phyloP scores from a whole-genome alignment of 2,797 vertebrate genomes.

The Macrochelys suwanniensis region DNA sequence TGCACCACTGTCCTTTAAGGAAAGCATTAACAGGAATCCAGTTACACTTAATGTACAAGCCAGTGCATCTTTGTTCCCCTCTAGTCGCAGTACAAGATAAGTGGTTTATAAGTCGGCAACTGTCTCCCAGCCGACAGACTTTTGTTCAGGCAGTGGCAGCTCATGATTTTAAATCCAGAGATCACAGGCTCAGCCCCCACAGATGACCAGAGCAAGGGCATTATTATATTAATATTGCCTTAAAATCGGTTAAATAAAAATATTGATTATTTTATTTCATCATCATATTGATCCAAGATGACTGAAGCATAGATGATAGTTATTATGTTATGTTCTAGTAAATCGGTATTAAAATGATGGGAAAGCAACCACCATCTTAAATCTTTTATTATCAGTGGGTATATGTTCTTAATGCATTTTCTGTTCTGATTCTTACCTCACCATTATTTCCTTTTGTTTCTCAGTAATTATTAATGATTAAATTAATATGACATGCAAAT shows the following conservation, averaged over 20 bases:
- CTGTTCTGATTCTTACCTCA: conserved; percentile 11
- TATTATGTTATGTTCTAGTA: conserved; percentile 13
- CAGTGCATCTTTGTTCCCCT: not conserved
- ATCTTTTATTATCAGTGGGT: conserved; percentile 18
- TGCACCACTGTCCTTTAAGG: no score
- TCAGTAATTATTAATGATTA: conserved; percentile 28
- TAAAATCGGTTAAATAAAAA: conserved; percentile 16
- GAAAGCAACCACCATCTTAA: conserved; percentile 34
- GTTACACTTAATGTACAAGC: no score
- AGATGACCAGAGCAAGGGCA: not conserved
- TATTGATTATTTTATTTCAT: not conserved
- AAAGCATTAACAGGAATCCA: no score
- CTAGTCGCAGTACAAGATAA: not conserved
- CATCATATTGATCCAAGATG: not conserved
- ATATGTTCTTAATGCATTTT: conserved; percentile 35
- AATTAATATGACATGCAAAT: conserved; percentile 36
- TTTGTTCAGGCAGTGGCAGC: not conserved
- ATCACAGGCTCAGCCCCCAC: no score
- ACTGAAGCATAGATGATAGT: conserved; percentile 22
- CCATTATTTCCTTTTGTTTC: conserved; percentile 42
- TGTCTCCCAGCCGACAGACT: not conserved
- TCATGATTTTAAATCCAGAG: not conserved
- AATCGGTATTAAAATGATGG: conserved; percentile 16
- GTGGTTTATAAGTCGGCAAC: not conserved
- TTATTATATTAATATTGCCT: not conserved